These are phyloP conservation scores for Pharmacophagus antenor DNA, from an alignment of 2,888 invertebrate genomes.

Conservation along the genomic window DNA sequence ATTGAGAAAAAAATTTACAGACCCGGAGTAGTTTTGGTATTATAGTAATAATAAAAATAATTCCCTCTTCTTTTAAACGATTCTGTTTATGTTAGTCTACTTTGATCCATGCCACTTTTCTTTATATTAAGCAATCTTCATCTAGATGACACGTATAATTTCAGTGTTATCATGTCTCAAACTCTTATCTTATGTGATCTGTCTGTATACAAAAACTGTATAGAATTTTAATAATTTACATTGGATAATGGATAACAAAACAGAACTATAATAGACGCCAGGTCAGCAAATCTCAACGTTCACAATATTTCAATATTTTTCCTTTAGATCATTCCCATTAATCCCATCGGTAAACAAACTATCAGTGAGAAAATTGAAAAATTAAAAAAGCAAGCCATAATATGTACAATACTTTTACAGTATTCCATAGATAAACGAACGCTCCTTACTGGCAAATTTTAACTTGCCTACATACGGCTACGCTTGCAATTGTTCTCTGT, in stretches of 20 bases:
- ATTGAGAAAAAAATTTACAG: too few species aligned
- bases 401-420: neutral
- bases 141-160: too few species aligned
- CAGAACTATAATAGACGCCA: too few species aligned
- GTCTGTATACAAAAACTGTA: too few species aligned
- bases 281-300: neutral
- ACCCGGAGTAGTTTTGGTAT: too few species aligned
- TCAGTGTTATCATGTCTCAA: too few species aligned
- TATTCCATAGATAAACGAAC: constrained; percentile 30
- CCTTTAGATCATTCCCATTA: neutral
- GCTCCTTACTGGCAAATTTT: constrained; percentile 24
- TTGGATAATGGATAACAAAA: neutral
- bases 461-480: constrained; percentile 7
- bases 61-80: too few species aligned
- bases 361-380: neutral
- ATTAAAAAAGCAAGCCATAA: neutral
- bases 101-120: too few species aligned
- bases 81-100: too few species aligned
- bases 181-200: too few species aligned
- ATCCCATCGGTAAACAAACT: neutral
- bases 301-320: neutral
- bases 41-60: too few species aligned
- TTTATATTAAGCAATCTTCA: too few species aligned
- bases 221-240: neutral
- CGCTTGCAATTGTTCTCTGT: neutral